These are phyloP conservation scores for Serinus canaria DNA, from an alignment of 2,113 vertebrate species.

Conservation along the genomic window DNA sequence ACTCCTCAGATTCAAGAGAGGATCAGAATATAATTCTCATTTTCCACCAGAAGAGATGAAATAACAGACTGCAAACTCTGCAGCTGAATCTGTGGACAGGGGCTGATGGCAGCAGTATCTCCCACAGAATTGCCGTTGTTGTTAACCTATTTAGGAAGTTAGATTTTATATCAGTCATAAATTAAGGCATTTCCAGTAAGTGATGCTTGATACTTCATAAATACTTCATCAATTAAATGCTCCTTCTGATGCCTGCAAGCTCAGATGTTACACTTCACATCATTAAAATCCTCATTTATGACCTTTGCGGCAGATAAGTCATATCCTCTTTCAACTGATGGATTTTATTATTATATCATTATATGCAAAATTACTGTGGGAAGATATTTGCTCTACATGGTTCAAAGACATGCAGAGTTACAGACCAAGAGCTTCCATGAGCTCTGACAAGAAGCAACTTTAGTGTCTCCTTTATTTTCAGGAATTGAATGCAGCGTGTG, in stretches of 20 bases:
- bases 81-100: neutral
- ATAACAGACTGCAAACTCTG: neutral
- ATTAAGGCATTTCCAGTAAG: conserved; percentile 7
- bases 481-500: neutral
- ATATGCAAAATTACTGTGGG: conserved; percentile 40
- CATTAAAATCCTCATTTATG: conserved; percentile 13
- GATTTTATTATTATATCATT: conserved; percentile 45
- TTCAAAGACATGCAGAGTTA: neutral
- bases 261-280: neutral
- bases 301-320: neutral
- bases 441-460: neutral
- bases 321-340: neutral
- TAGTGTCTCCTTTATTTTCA: neutral
- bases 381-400: neutral
- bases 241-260: neutral
- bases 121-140: neutral
- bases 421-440: neutral
- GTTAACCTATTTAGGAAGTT: neutral
- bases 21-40: neutral
- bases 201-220: neutral
- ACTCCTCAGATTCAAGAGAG: neutral
- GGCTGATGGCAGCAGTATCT: neutral
- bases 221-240: conserved; percentile 26
- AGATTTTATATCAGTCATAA: neutral
- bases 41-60: neutral